Conservation (phyloP, 1,140 invertebrate species). For the Zaprionus camerounensis region DNA sequence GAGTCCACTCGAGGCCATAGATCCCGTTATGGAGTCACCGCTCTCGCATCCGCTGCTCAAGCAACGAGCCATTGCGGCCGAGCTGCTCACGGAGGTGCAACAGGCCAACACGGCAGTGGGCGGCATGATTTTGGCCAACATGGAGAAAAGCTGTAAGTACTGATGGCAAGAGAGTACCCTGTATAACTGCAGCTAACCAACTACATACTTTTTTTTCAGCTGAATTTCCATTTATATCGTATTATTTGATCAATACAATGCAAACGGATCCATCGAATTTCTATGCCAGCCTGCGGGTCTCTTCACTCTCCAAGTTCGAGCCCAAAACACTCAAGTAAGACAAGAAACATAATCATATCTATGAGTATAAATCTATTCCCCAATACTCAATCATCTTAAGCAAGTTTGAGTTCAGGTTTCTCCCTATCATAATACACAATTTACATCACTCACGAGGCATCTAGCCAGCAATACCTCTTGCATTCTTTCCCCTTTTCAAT, state of each 20-base stretch:
- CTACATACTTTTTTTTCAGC: conserved; percentile 85
- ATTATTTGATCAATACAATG: conserved; percentile 94
- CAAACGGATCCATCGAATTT: conserved; percentile 93
- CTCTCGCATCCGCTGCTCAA: conserved; percentile 89
- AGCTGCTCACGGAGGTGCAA: conserved; percentile 90
- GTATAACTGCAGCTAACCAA: not conserved
- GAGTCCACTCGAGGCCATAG: conserved; percentile 92
- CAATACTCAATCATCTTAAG: not conserved
- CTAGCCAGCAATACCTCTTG: not conserved
- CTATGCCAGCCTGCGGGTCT: conserved; percentile 92
- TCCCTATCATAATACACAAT: not conserved
- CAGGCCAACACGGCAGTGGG: conserved; percentile 89
- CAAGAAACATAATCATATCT: not conserved
- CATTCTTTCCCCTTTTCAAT: conserved; percentile 6
- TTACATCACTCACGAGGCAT: not conserved
- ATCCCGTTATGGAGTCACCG: conserved; percentile 93
- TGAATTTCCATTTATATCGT: conserved; percentile 95
- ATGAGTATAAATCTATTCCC: not conserved
- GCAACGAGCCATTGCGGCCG: conserved; percentile 90
- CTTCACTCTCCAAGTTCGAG: conserved; percentile 92
- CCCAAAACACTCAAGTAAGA: conserved; percentile 86
- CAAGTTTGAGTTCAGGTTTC: not conserved
- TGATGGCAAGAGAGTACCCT: not conserved
- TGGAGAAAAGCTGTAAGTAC: conserved; percentile 91
- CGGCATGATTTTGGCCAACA: conserved; percentile 93